Base-by-base conservation (phyloP, 2,113 vertebrate genomes). In the Aphelocoma coerulescens region DNA sequence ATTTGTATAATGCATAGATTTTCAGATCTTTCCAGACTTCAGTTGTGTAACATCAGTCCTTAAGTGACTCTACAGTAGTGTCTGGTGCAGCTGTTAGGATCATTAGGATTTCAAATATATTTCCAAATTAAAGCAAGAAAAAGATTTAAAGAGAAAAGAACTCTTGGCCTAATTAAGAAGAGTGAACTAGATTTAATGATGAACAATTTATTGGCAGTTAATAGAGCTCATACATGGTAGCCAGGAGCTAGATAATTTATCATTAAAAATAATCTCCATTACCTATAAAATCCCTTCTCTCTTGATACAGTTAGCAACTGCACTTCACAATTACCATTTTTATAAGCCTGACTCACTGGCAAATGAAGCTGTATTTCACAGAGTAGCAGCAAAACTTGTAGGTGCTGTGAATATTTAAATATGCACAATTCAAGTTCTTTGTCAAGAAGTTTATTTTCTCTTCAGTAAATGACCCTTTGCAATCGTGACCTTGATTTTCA, bases 161-260 rank as follows among this genome's bases (percentile, higher is more conserved):
- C 13, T 52, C 88, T 93, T 97, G 97, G 95, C 97, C 98, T 98
- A 98, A 98, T 98, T 98, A 98, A 95, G 94, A 92, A 95, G 91
- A 97, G 94, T 97, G 97, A 98, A 97, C 97, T 98, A 98, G 97
- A 97, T 97, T 98, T 98, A 97, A 97, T 79, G 85, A 98, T 96
- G 97, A 98, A 98, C 97, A 98, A 98, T 98, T 98, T 97, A 98
- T 95, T 96, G 95, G 93, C 96, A 97, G 96, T 97, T 97, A 98
- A 98, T 97, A 98, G 95, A 97, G 91, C 96, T 98, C 97, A 95
- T 95, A 97, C 92, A 97, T 52, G 55, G 95, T 98, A 98, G 98
- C 98, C 97, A 98, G 97, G 91, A 98, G 97, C 95, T 97, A 98
- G 95, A 97, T 97, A 98, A 98, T 97, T 98, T 96, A 97, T 98